Conservation (phyloP, 2,888 invertebrate genomes). For the Geophilus truncorum region DNA sequence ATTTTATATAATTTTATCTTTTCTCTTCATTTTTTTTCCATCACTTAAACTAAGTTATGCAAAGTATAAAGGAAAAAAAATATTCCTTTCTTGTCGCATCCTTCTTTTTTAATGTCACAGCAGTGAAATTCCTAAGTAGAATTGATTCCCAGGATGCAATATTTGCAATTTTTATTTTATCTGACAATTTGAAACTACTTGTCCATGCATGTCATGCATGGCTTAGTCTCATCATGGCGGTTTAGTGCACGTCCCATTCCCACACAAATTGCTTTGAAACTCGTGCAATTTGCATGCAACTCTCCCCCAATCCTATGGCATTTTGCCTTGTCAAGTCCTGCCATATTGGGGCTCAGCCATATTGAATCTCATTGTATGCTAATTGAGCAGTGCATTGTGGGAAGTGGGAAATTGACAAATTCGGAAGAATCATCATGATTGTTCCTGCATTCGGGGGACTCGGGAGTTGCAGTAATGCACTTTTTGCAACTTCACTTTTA, state of each 20-base stretch:
- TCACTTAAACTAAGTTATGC: too few relatives aligned
- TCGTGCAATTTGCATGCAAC: slow-evolving; percentile 14
- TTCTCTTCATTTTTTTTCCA: too few relatives aligned
- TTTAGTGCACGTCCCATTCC: not conserved
- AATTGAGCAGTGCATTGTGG: not conserved
- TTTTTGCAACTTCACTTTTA: not conserved
- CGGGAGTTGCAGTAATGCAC: not conserved
- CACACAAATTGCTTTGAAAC: slow-evolving; percentile 15
- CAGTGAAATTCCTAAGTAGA: not conserved
- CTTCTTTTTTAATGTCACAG: too few relatives aligned
- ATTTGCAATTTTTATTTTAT: not conserved
- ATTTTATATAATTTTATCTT: too few relatives aligned
- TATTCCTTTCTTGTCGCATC: too few relatives aligned
- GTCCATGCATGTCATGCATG: slow-evolving; percentile 20
- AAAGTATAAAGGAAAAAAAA: too few relatives aligned
- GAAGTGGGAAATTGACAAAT: not conserved
- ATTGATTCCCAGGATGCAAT: not conserved
- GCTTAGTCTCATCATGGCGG: slow-evolving; percentile 16
- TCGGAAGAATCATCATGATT: not conserved
- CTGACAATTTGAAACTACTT: not conserved
- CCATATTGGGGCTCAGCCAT: not conserved
- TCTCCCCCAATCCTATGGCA: not conserved
- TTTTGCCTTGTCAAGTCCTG: not conserved
- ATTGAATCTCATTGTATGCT: not conserved
- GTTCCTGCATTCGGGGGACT: too few relatives aligned